Evolutionary conservation across 2,797 vertebrate genomes (phyloP).

Genomic region (Myoxocephalus aenaeus): DNA sequence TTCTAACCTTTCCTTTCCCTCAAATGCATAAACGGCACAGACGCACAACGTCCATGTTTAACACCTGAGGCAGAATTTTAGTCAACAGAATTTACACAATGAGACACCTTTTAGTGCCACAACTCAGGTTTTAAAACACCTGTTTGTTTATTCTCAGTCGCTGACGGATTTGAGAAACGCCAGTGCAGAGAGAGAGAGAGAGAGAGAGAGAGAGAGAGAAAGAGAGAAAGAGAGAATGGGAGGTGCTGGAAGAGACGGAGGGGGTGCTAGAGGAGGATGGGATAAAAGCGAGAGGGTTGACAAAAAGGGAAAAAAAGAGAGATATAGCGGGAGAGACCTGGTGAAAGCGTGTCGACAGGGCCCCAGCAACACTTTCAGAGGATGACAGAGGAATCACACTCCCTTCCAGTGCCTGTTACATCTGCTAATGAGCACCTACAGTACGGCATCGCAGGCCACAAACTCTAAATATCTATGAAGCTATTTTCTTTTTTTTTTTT

Average conservation of each 20-base stretch:
- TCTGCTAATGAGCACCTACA: slow-evolving; percentile 49
- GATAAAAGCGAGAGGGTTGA: slow-evolving; percentile 4
- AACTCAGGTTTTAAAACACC: not conserved
- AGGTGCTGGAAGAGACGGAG: slow-evolving; percentile 25
- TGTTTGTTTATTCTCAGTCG: no score
- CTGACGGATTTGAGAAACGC: slow-evolving; percentile 17
- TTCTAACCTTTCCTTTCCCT: not conserved
- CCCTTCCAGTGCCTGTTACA: slow-evolving; percentile 37
- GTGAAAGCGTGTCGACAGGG: slow-evolving; percentile 40
- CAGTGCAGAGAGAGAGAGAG: not conserved
- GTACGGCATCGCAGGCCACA: not conserved
- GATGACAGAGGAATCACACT: slow-evolving; percentile 47
- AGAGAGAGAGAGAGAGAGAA: slow-evolving; percentile 8
- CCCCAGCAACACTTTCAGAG: slow-evolving; percentile 64
- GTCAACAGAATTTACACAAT: slow-evolving; percentile 9
- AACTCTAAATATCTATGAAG: not conserved
- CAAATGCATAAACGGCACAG: slow-evolving; percentile 2
- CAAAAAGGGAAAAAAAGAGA: slow-evolving; percentile 26
- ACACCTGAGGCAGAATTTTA: slow-evolving; percentile 11
- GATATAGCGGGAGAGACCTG: slow-evolving; percentile 5
- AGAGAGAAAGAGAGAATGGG: not conserved
- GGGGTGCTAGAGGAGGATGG: not conserved
- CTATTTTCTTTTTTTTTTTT: not conserved
- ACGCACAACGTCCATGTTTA: not conserved
- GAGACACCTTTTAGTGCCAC: slow-evolving; percentile 17